Percentiles rank a stretch among this genome's conserved stretches.
phyloP scores from a whole-genome alignment of 1,140 invertebrate species.

The Scylla paramamosain region DNA sequence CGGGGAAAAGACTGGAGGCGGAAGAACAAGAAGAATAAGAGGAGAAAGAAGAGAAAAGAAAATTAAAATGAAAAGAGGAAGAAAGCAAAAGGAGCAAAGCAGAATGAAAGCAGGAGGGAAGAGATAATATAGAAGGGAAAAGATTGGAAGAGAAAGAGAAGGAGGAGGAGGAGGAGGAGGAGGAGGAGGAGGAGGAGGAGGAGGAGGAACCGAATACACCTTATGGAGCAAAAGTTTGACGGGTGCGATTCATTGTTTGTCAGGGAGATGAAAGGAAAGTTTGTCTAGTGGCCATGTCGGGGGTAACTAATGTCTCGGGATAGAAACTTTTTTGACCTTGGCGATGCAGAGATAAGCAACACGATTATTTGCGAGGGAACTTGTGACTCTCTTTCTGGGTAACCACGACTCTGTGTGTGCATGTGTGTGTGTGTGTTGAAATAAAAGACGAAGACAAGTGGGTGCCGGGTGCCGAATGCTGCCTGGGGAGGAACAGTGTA shows the following conservation, averaged over 20 bases:
- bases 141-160: no score
- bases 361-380: background rate
- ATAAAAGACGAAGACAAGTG: no score
- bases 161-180: no score
- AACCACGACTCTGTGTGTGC: background rate
- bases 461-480: no score
- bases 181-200: no score
- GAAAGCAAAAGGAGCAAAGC: background rate
- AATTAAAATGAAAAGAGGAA: background rate
- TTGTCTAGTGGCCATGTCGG: background rate
- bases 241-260: background rate
- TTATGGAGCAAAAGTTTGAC: background rate
- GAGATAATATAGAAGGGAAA: no score
- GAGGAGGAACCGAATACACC: background rate
- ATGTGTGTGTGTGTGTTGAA: conserved; percentile 24
- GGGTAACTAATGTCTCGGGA: background rate
- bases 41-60: no score
- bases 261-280: background rate
- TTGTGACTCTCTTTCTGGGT: background rate
- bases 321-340: background rate
- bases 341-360: background rate
- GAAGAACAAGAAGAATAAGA: no score
- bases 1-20: background rate
- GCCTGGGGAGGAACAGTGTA: no score
- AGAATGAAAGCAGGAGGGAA: background rate